Evolutionary conservation across 2,888 invertebrate species (phyloP), one percentile per base, ranked within the genome.

Genomic region (Malthinus seriepunctatus): DNA sequence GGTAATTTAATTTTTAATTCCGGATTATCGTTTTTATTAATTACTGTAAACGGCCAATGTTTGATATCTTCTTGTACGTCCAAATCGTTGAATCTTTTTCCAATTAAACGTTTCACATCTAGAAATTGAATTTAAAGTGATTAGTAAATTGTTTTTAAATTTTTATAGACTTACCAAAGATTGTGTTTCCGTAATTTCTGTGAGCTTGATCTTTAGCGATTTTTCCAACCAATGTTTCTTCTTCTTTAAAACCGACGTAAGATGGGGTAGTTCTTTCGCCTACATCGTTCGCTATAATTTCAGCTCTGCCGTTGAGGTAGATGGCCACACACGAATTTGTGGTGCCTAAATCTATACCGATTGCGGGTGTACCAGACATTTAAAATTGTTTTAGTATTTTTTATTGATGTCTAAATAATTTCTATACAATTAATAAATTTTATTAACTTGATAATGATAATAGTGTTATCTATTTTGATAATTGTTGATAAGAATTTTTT

Each of bases 141-240:
- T 2, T 23, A 23, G 2, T 23, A 23, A 5, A 5, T 23, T 3
- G 3, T 23, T 3, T 5, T 23, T 23, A 23, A 3, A 23, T 5
- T 23, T 23, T 2, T 23, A 15, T 9, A n/a, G 12, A 42, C 39
- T 84, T 74, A 86, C 87, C 98, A 78, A 98, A 99, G 7, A 99
- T 90, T 0, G 99, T 99, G 80, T 98, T 99, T 76, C 97, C 96
- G 0, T 97, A 97, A 81, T 99, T 99, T 62, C 95, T 93, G 46
- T 98, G 97, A 74, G 99, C 84, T 82, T 99, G 98, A 82, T 98
- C 98, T 81, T 99, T 99, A 65, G 99, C 98, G 23, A 97, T 96
- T 79, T 99, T 98, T 72, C 99, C 97, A 65, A 99, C 97, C 47
- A 97, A 84, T 77, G 97, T 90, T 79, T 97, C 97, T 15, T 94